Evolutionary conservation across 1,140 invertebrate genomes (phyloP).

Genomic region (Rhyzopertha dominica): DNA sequence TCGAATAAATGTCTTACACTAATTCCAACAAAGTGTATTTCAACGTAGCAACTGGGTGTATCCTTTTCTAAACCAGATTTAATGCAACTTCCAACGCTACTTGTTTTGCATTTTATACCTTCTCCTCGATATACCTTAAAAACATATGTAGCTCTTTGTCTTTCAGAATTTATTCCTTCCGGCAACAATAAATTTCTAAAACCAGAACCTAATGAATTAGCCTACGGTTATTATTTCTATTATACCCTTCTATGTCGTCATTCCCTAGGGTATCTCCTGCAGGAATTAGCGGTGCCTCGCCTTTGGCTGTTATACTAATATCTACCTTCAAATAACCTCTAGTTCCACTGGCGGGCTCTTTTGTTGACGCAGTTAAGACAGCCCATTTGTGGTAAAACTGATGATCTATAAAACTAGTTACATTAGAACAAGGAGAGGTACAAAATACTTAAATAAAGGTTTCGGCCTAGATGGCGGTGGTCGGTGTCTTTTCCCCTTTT

Average conservation of each 20-base stretch:
- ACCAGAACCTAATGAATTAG: slow-evolving; percentile 1
- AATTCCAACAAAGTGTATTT: slow-evolving; percentile 45
- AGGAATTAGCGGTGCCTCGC: slow-evolving; percentile 58
- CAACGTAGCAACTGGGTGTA: slow-evolving; percentile 26
- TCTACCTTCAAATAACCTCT: slow-evolving; percentile 76
- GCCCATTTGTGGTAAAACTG: slow-evolving; percentile 80
- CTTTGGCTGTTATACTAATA: slow-evolving; percentile 64
- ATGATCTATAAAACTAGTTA: slow-evolving; percentile 54
- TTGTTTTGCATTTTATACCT: slow-evolving; percentile 61
- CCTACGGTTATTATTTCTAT: neutral
- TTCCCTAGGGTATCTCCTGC: slow-evolving; percentile 54
- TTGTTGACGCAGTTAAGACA: slow-evolving; percentile 62
- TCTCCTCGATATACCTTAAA: slow-evolving; percentile 63
- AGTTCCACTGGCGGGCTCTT: slow-evolving; percentile 52
- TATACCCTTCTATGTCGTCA: slow-evolving; percentile 70
- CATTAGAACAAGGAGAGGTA: slow-evolving; percentile 7
- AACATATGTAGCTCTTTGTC: slow-evolving; percentile 59
- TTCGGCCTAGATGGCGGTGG: too few species aligned
- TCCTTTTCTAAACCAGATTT: slow-evolving; percentile 14
- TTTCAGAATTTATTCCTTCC: slow-evolving; percentile 53
- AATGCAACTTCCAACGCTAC: slow-evolving; percentile 59
- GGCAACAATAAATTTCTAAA: slow-evolving; percentile 67
- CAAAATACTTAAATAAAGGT: too few species aligned
- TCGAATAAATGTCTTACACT: too few species aligned
- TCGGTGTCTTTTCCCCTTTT: too few species aligned